These are phyloP conservation scores for Pogonus chalceus DNA, from an alignment of 1,140 invertebrate species.

Conservation along the genomic window DNA sequence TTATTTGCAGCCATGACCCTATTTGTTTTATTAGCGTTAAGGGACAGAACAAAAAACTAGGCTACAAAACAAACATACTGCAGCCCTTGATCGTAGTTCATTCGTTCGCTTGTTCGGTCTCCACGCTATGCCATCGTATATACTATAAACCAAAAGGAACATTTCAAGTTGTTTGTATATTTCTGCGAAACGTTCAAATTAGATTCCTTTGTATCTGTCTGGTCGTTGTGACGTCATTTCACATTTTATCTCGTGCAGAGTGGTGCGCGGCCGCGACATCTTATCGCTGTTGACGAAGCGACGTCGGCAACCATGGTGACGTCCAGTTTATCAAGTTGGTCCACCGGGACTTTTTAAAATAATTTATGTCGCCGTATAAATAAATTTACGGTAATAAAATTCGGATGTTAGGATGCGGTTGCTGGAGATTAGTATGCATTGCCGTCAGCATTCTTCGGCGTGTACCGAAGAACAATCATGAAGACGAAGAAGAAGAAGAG, in stretches of 20 bases:
- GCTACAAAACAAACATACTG: no score
- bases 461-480: not conserved
- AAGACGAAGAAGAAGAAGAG: not conserved
- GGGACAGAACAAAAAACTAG: no score
- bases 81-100: no score
- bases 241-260: not conserved
- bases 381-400: slow-evolving; percentile 5
- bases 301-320: not conserved
- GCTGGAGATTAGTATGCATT: slow-evolving; percentile 4
- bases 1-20: no score
- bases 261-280: not conserved
- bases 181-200: not conserved
- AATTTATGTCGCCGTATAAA: slow-evolving; percentile 3
- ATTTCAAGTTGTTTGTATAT: not conserved
- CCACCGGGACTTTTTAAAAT: not conserved
- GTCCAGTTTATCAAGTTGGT: not conserved
- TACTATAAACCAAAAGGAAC: not conserved
- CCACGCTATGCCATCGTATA: no score
- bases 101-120: no score
- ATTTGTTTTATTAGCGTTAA: no score
- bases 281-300: not conserved
- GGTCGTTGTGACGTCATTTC: not conserved
- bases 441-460: not conserved
- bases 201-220: slow-evolving; percentile 1
- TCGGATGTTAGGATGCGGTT: not conserved